A percentile compares a stretch with the other conserved stretches of the same genome.
Evolutionary conservation across 2,113 vertebrate species (phyloP).

Genomic region (Gobio gobio): DNA sequence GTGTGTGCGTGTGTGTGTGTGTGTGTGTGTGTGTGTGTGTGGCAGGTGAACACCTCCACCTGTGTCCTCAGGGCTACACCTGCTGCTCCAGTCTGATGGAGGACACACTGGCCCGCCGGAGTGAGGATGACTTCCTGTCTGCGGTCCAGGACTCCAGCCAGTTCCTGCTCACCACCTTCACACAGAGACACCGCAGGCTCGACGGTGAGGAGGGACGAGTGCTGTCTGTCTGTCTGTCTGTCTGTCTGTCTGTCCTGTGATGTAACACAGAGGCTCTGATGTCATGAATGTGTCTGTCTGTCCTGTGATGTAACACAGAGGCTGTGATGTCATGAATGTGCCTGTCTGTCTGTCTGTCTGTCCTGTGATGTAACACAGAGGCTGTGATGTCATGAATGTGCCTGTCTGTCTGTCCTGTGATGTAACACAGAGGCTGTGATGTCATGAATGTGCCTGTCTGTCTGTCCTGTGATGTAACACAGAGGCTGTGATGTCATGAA

Average conservation of each 20-base stretch:
- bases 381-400: constrained; percentile 60
- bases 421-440: constrained; percentile 71
- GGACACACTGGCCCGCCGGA: constrained; percentile 81
- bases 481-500: constrained; percentile 65
- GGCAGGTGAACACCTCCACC: constrained; percentile 86
- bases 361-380: too few species aligned
- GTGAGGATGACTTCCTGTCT: constrained; percentile 78
- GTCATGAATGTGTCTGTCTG: too few species aligned
- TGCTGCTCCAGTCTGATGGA: constrained; percentile 90
- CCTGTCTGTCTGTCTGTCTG: not conserved
- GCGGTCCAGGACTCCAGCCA: constrained; percentile 82
- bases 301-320: constrained; percentile 74
- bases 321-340: too few species aligned
- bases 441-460: too few species aligned
- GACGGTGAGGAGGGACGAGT: constrained; percentile 74
- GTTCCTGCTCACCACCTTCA: constrained; percentile 83
- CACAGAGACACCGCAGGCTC: constrained; percentile 81
- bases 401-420: constrained; percentile 33
- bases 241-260: constrained; percentile 33
- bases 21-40: not conserved
- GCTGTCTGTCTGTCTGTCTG: too few species aligned
- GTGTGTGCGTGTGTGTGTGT: too few species aligned
- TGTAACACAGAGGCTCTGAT: constrained; percentile 70
- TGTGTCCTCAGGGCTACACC: constrained; percentile 89
- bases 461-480: constrained; percentile 50